Percentiles rank a stretch among this genome's conserved stretches.
Evolutionary conservation across 1,140 invertebrate species (phyloP).

Genomic region (Cepaea nemoralis): DNA sequence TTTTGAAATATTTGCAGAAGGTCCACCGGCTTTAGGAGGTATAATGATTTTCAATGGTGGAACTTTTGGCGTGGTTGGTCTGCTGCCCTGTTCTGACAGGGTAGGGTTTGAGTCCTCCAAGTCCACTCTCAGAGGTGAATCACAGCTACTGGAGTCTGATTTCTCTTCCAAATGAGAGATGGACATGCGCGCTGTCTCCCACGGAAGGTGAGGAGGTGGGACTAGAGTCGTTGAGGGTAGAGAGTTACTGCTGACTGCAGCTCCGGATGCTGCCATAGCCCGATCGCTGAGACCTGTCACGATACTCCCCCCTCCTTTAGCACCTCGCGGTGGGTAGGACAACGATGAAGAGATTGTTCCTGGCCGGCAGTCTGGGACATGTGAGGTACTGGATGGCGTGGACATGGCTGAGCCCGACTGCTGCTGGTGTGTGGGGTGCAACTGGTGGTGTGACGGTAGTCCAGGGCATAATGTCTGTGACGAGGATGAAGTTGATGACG

Average conservation of each 20-base stretch:
- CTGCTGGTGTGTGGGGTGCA: neutral
- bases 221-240: neutral
- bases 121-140: constrained; percentile 48
- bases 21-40: constrained; percentile 56
- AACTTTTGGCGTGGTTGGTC: constrained; percentile 67
- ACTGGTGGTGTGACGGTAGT: constrained; percentile 23
- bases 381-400: constrained; percentile 21
- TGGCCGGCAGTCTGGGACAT: constrained; percentile 10
- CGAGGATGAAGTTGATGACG: constrained; percentile 33
- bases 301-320: constrained; percentile 35
- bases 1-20: constrained; percentile 46
- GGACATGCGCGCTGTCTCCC: constrained; percentile 21
- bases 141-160: constrained; percentile 44
- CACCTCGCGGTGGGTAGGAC: constrained; percentile 15
- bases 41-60: constrained; percentile 69
- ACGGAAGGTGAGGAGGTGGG: neutral
- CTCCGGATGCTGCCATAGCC: constrained; percentile 27
- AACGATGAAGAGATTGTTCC: constrained; percentile 10
- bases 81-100: constrained; percentile 48
- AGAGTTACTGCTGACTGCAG: neutral
- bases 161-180: constrained; percentile 46
- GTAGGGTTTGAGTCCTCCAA: constrained; percentile 41
- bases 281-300: constrained; percentile 40
- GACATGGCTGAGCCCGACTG: neutral
- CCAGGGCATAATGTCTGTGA: constrained; percentile 24